These are phyloP conservation scores for Troides aeacus DNA, from an alignment of 2,888 invertebrate species.

Conservation along the genomic window DNA sequence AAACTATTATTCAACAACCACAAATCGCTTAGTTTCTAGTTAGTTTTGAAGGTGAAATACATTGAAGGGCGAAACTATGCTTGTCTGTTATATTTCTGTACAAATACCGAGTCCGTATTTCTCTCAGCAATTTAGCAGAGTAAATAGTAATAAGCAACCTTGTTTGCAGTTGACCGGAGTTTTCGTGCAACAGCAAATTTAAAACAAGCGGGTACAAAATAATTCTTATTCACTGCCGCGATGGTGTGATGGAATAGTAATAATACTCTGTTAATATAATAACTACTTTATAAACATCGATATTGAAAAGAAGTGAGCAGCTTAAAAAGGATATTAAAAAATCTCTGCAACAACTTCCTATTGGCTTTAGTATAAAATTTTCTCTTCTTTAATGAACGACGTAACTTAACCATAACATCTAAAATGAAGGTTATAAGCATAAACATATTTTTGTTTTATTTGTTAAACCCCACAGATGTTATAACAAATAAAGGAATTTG, in stretches of 20 bases:
- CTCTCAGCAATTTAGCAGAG: slow-evolving; percentile 12
- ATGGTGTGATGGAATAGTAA: neutral
- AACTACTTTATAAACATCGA: neutral
- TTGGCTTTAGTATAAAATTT: too few relatives aligned
- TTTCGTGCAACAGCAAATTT: slow-evolving; percentile 11
- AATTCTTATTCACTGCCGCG: neutral
- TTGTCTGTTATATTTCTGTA: slow-evolving; percentile 2
- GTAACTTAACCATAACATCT: too few relatives aligned
- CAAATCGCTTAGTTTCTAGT: neutral
- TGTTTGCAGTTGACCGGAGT: slow-evolving; percentile 19
- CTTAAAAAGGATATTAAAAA: too few relatives aligned
- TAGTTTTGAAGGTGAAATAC: neutral
- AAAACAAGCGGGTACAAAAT: slow-evolving; percentile 6
- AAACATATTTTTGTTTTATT: too few relatives aligned
- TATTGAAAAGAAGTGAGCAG: neutral
- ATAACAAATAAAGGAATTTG: too few relatives aligned
- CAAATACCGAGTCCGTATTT: neutral
- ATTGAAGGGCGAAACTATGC: neutral
- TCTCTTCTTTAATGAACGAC: too few relatives aligned
- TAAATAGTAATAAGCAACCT: slow-evolving; percentile 18
- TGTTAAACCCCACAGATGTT: too few relatives aligned
- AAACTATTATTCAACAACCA: neutral
- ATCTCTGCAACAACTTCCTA: too few relatives aligned
- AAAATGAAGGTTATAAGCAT: too few relatives aligned
- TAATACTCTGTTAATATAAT: neutral